A percentile compares a stretch with the other conserved stretches of the same genome.
These are phyloP conservation scores for Pteronura brasiliensis DNA, from an alignment of 2,113 vertebrate species.

Conservation along the genomic window DNA sequence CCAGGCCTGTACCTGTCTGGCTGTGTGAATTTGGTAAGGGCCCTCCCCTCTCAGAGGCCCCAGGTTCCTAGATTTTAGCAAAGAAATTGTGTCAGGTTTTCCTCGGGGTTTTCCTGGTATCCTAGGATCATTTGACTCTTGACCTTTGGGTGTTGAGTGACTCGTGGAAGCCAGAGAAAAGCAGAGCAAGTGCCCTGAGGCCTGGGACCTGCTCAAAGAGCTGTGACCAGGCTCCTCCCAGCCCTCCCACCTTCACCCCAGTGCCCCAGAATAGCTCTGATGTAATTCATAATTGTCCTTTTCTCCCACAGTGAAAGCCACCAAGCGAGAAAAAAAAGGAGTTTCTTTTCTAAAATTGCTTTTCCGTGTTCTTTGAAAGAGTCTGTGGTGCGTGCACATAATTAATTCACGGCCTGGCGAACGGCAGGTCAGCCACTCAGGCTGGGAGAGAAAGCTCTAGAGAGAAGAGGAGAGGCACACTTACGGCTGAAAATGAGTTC, in stretches of 20 bases:
- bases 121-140: not conserved
- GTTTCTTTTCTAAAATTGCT: slow-evolving; percentile 51
- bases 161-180: rapidly evolving
- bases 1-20: not conserved
- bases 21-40: not conserved
- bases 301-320: not conserved
- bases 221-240: not conserved
- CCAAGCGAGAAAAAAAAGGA: not conserved
- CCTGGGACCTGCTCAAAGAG: not conserved
- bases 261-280: not conserved
- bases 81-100: no score
- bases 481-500: not conserved
- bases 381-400: not conserved
- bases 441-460: not conserved
- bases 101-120: no score
- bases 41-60: no score
- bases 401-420: slow-evolving; percentile 24
- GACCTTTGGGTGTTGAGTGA: not conserved
- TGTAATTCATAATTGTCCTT: not conserved
- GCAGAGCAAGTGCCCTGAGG: not conserved
- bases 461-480: not conserved
- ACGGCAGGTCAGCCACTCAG: not conserved
- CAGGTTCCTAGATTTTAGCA: not conserved
- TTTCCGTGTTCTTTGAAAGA: not conserved
- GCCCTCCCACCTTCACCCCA: rapidly evolving